These are phyloP conservation scores for pig (Sus scrofa) DNA, from an alignment of 2,113 vertebrate species.

Conservation along the genomic window T2T-Sscrofa CM000825.6:43323001-43323500, in stretches of 20 bases:
- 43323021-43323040: neutral
- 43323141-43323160: neutral
- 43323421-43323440: neutral
- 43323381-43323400: too few species aligned
- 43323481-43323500: neutral
- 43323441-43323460: neutral
- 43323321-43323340: neutral
- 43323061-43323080: neutral
- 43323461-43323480: neutral
- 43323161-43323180: neutral
- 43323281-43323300: neutral
- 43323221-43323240: neutral
- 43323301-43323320: too few species aligned
- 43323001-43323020: too few species aligned
- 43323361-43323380: too few species aligned
- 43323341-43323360: neutral
- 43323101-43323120: neutral
- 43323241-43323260: neutral
- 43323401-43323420: neutral
- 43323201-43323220: neutral
- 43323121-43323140: neutral
- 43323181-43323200: neutral
- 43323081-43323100: neutral
- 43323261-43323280: neutral
- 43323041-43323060: constrained; percentile 9